Evolutionary conservation across 92 coral and sea anemone species (phyloP).

Genomic region (Montipora capitata): DNA sequence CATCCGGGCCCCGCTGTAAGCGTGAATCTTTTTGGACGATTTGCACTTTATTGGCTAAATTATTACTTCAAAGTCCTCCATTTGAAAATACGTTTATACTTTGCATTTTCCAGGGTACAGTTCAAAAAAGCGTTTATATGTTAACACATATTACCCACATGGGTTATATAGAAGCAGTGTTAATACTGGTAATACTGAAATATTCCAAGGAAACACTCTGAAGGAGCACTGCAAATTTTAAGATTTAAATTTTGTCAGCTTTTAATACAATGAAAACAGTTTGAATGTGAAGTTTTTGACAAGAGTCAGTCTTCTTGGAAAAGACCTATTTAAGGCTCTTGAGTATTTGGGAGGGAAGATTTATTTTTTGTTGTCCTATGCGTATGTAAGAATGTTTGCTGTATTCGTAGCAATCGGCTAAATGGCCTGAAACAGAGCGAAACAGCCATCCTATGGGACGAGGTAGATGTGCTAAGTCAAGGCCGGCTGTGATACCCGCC

Average conservation of each 20-base stretch:
- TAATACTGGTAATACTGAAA: slow-evolving; percentile 4
- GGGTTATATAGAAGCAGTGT: slow-evolving; percentile 27
- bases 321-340: background rate
- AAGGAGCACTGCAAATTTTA: background rate
- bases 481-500: background rate
- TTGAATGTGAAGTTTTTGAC: too few relatives aligned
- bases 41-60: background rate
- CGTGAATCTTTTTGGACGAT: background rate
- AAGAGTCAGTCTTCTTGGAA: too few relatives aligned
- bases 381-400: slow-evolving; percentile 6
- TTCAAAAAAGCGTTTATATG: slow-evolving; percentile 40
- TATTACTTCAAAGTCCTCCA: background rate
- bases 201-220: background rate
- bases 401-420: slow-evolving; percentile 9
- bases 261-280: too few relatives aligned
- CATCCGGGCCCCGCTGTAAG: background rate
- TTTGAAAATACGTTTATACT: slow-evolving; percentile 17
- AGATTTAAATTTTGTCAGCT: background rate
- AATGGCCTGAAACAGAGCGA: slow-evolving; percentile 6
- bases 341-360: slow-evolving; percentile 40
- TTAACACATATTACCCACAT: slow-evolving; percentile 58
- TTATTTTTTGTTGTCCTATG: slow-evolving; percentile 31
- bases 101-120: slow-evolving; percentile 19
- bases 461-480: too few relatives aligned
- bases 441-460: background rate